Conservation (phyloP, 2,888 invertebrate species). For the Drosophila pseudotakahashii region DNA sequence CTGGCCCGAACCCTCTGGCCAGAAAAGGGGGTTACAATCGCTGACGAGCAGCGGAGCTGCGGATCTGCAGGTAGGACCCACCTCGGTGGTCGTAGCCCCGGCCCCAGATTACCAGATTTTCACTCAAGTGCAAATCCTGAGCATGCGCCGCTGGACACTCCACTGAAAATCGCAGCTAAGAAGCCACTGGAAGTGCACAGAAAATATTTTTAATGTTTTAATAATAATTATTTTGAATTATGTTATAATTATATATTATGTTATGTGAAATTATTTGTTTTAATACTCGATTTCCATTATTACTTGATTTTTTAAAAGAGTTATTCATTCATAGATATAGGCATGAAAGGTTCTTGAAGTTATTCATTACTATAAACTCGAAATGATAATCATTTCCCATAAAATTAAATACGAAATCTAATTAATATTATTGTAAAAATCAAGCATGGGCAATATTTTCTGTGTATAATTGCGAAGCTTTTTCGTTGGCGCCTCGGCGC, state of each 20-base stretch:
- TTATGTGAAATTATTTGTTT: too few relatives aligned
- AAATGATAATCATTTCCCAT: too few relatives aligned
- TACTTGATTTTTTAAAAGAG: too few relatives aligned
- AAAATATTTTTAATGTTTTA: background rate
- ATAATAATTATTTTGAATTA: too few relatives aligned
- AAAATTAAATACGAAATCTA: too few relatives aligned
- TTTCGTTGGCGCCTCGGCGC: constrained; percentile 61
- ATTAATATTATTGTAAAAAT: background rate
- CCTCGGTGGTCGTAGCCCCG: constrained; percentile 57
- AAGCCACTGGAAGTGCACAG: background rate
- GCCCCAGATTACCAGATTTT: constrained; percentile 18
- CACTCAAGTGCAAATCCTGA: constrained; percentile 67
- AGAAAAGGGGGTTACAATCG: constrained; percentile 38
- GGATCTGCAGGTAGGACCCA: constrained; percentile 42
- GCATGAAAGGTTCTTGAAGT: too few relatives aligned
- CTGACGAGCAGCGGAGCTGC: constrained; percentile 40
- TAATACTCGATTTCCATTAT: too few relatives aligned
- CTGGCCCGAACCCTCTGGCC: constrained; percentile 6
- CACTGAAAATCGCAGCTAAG: constrained; percentile 43
- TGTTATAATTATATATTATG: too few relatives aligned
- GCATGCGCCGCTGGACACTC: constrained; percentile 64
- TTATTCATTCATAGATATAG: too few relatives aligned
- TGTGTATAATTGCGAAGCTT: constrained; percentile 22
- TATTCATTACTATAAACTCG: too few relatives aligned
- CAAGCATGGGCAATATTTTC: background rate